Percentiles rank a stretch among this genome's conserved stretches.
Evolutionary conservation across 2,797 vertebrate species (phyloP).

Genomic region (Micrastur ruficollis): DNA sequence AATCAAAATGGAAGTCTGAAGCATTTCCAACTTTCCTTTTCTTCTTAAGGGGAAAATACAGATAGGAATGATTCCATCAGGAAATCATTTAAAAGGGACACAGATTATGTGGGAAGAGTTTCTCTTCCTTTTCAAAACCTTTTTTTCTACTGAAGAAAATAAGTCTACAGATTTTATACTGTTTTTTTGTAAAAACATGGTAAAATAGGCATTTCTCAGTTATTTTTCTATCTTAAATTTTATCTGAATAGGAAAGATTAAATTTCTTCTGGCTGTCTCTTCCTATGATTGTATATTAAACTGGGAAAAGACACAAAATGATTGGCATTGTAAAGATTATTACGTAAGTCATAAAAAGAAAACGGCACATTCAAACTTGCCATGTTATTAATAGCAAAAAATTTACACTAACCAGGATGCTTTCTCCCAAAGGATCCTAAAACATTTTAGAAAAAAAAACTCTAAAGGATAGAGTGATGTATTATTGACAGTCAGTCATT

Average conservation of each 20-base stretch:
- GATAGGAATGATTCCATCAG: neutral
- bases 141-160: neutral
- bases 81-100: neutral
- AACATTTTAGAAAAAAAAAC: neutral
- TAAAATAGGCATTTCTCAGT: neutral
- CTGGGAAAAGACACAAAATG: neutral
- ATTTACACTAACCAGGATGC: neutral
- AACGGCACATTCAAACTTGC: neutral
- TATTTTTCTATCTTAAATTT: neutral
- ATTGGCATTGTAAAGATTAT: neutral
- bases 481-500: neutral
- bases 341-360: neutral
- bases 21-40: neutral
- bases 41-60: neutral
- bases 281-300: neutral
- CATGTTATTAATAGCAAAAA: neutral
- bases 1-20: neutral
- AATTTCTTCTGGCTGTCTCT: neutral
- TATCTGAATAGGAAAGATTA: neutral
- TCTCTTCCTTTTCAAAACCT: neutral
- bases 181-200: neutral
- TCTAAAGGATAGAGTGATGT: neutral
- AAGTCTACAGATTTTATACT: neutral
- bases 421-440: neutral
- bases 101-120: neutral